phyloP scores from a whole-genome alignment of 2,113 vertebrate species.

The Gymnarchus niloticus region DNA sequence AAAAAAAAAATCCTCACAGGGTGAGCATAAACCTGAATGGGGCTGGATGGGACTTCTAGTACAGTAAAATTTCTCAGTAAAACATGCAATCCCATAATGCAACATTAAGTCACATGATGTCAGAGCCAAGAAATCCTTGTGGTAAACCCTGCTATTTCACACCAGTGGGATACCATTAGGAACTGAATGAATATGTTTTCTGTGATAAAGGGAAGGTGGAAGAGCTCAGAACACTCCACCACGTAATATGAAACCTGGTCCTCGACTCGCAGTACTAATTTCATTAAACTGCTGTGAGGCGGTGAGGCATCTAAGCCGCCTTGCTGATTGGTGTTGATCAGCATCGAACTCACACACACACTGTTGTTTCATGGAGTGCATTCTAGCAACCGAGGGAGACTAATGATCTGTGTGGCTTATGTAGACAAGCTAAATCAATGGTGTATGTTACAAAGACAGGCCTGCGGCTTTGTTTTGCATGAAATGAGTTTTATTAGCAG shows the following conservation, averaged over 20 bases:
- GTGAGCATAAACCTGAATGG: background rate
- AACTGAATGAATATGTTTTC: background rate
- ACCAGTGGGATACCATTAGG: background rate
- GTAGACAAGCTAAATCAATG: slow-evolving; percentile 1
- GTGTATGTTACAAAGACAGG: background rate
- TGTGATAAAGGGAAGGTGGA: background rate
- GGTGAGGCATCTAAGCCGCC: background rate
- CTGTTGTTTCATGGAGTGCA: background rate
- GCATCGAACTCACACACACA: background rate
- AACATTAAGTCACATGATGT: background rate
- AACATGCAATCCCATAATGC: background rate
- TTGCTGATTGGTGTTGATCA: background rate
- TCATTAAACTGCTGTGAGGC: background rate
- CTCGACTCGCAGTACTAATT: background rate
- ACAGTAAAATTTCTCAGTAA: background rate
- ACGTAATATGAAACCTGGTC: background rate
- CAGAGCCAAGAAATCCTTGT: background rate
- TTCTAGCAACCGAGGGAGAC: background rate
- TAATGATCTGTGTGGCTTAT: slow-evolving; percentile 11
- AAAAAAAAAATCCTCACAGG: background rate
- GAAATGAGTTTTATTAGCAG: slow-evolving; percentile 7
- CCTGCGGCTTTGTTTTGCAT: background rate
- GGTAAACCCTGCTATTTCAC: background rate
- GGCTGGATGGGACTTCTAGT: background rate
- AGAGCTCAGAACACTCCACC: background rate